phyloP scores from a whole-genome alignment of 2,797 vertebrate genomes.

The Clamator glandarius region DNA sequence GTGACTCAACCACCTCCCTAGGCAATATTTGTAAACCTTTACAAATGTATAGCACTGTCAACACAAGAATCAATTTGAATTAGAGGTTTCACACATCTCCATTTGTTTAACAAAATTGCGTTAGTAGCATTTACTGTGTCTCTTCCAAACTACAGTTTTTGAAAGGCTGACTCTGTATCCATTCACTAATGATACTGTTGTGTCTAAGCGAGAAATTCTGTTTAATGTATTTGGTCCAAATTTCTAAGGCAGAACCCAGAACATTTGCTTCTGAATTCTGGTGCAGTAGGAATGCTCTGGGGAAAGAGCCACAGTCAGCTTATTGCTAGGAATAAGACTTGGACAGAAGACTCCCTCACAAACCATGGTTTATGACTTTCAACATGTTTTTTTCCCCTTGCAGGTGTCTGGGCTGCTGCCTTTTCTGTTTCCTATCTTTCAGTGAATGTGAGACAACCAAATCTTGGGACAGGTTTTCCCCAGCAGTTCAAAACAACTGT shows the following conservation, averaged over 20 bases:
- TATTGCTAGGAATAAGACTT: not conserved
- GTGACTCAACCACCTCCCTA: no score
- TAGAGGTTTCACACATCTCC: not conserved
- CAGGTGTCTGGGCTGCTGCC: not conserved
- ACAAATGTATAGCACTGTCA: not conserved
- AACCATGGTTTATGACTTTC: not conserved
- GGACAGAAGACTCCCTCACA: not conserved
- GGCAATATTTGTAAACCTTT: constrained; percentile 3
- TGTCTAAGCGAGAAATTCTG: not conserved
- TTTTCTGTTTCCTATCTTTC: not conserved
- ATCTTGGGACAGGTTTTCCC: not conserved
- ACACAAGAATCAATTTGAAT: not conserved
- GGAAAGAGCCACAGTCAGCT: not conserved
- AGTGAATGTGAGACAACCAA: not conserved
- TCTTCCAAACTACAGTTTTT: not conserved
- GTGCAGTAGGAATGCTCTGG: not conserved
- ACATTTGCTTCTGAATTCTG: not conserved
- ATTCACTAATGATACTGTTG: not conserved
- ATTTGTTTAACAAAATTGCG: not conserved
- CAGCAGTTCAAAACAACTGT: not conserved
- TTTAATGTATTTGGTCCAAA: not conserved
- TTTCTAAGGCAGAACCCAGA: not conserved
- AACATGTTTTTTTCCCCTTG: not conserved
- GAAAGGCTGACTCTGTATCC: not conserved
- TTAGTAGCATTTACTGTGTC: not conserved